These are phyloP conservation scores for Ceratoteleas bidentatus DNA, from an alignment of 1,140 invertebrate species.

Conservation along the genomic window DNA sequence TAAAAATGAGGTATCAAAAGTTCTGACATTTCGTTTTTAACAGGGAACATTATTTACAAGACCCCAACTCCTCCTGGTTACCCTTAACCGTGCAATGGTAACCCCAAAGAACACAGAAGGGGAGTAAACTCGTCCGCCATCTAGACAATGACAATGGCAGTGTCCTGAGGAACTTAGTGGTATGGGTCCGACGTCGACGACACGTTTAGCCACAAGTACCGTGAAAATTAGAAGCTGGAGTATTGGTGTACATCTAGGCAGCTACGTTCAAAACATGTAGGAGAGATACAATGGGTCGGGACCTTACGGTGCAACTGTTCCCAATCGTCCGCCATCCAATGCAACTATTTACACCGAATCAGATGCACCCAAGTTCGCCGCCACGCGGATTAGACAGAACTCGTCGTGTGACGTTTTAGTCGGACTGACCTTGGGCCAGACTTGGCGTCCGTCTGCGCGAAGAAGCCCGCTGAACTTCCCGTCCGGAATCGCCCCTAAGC, in stretches of 20 bases:
- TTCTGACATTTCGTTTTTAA: too few relatives aligned
- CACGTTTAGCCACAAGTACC: conserved; percentile 41
- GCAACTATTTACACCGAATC: background rate
- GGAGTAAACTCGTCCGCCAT: conserved; percentile 17
- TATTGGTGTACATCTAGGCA: conserved; percentile 42
- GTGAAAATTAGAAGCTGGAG: conserved; percentile 54
- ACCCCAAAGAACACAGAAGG: background rate
- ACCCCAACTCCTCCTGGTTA: conserved; percentile 3
- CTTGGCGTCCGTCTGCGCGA: conserved; percentile 57
- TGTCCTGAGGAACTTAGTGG: conserved; percentile 13
- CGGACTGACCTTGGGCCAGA: conserved; percentile 62
- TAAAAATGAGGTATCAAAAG: too few relatives aligned
- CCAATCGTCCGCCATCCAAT: background rate
- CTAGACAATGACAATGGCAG: conserved; percentile 6
- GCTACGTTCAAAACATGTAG: conserved; percentile 39
- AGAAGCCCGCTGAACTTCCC: conserved; percentile 57
- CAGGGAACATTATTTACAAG: conserved; percentile 49
- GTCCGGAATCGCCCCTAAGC: conserved; percentile 50
- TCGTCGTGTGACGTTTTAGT: conserved; percentile 39
- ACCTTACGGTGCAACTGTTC: conserved; percentile 18
- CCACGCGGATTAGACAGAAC: conserved; percentile 38
- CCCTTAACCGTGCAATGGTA: conserved; percentile 22
- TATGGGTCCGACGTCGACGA: conserved; percentile 31
- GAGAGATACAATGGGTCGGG: conserved; percentile 20
- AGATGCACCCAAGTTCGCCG: conserved; percentile 11